A percentile compares a stretch with the other conserved stretches of the same genome.
phyloP scores from a whole-genome alignment of 2,888 invertebrate species.

The Endotricha flammealis region DNA sequence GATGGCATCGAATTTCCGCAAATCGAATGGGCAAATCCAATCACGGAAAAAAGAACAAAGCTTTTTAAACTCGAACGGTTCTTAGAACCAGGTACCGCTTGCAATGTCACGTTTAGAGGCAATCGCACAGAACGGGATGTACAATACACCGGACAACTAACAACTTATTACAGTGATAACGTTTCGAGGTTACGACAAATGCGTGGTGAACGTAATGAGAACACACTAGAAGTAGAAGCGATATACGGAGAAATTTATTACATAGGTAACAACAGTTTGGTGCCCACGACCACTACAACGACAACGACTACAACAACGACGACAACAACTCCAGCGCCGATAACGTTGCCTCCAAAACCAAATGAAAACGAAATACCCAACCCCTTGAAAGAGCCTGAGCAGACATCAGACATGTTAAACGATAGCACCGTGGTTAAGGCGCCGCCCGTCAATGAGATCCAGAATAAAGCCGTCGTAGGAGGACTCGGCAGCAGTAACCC shows the following conservation, averaged over 20 bases:
- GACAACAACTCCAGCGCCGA: slow-evolving; percentile 73
- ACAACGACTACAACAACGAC: slow-evolving; percentile 81
- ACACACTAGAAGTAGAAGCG: slow-evolving; percentile 83
- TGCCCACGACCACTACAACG: slow-evolving; percentile 86
- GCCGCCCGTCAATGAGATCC: slow-evolving; percentile 49
- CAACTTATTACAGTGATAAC: slow-evolving; percentile 83
- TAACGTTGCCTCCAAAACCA: slow-evolving; percentile 71
- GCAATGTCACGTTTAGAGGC: slow-evolving; percentile 88
- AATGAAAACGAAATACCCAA: slow-evolving; percentile 61
- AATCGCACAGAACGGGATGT: slow-evolving; percentile 85
- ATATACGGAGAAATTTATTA: slow-evolving; percentile 88
- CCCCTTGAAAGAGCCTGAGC: slow-evolving; percentile 42
- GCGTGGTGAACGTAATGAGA: slow-evolving; percentile 81
- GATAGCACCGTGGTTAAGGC: slow-evolving; percentile 47
- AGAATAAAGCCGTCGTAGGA: slow-evolving; percentile 49
- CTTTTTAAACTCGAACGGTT: slow-evolving; percentile 80
- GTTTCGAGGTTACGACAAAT: slow-evolving; percentile 77
- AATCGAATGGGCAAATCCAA: slow-evolving; percentile 84
- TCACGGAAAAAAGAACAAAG: slow-evolving; percentile 74
- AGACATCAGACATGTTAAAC: slow-evolving; percentile 43
- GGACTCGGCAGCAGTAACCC: slow-evolving; percentile 59
- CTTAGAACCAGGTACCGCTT: slow-evolving; percentile 87
- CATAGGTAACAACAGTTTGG: slow-evolving; percentile 84
- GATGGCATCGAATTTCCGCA: slow-evolving; percentile 78
- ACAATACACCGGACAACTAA: slow-evolving; percentile 84